phyloP scores from a whole-genome alignment of 2,888 invertebrate species.

The Rhopalosiphum nymphaeae region DNA sequence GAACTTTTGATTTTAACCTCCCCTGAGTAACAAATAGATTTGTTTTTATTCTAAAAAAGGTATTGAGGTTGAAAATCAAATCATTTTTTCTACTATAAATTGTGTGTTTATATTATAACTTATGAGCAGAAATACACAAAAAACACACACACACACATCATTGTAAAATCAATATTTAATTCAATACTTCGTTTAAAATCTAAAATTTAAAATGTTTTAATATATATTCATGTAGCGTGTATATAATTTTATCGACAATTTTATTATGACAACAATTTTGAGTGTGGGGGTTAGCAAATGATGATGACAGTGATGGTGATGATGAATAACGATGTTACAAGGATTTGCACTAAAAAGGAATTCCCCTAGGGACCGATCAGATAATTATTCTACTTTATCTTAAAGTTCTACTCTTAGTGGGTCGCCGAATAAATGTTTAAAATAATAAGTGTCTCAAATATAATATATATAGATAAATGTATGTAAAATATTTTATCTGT shows the following conservation, averaged over 20 bases:
- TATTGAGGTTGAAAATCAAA: no score
- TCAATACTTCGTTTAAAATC: no score
- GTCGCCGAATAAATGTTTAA: background rate
- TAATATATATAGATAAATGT: background rate
- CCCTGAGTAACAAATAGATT: no score
- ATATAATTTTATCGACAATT: background rate
- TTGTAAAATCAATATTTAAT: no score
- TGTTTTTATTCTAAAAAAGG: no score
- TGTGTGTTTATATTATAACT: no score
- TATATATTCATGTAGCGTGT: background rate
- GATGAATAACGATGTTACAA: slow-evolving; percentile 55
- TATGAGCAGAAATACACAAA: no score
- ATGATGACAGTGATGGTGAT: slow-evolving; percentile 31
- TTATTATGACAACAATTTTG: background rate
- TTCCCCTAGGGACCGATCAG: slow-evolving; percentile 44
- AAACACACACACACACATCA: no score
- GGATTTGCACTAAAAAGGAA: slow-evolving; percentile 60
- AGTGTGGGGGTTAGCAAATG: background rate
- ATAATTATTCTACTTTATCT: slow-evolving; percentile 61
- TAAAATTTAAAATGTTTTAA: background rate
- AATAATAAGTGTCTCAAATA: slow-evolving; percentile 10
- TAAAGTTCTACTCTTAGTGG: slow-evolving; percentile 14
- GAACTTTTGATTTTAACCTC: no score
- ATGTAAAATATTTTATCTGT: background rate
- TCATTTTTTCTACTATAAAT: no score